Evolutionary conservation across 2,888 invertebrate species (phyloP).

Genomic region (Hirtodrosophila trivittata): DNA sequence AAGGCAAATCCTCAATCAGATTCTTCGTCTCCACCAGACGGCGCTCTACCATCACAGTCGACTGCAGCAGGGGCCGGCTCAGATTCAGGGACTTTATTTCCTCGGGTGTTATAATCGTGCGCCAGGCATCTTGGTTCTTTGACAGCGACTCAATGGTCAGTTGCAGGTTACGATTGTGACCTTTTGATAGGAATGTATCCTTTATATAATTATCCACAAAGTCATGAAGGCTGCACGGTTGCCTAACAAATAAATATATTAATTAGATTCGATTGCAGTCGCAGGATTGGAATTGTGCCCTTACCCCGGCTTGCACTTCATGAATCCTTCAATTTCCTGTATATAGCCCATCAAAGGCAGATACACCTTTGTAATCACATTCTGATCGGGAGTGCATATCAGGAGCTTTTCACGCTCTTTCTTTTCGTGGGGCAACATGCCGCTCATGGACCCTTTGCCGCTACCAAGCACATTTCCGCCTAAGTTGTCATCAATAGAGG

Average conservation of each 20-base stretch:
- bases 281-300: conserved; percentile 27
- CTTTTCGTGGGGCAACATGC: conserved; percentile 67
- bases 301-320: conserved; percentile 86
- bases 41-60: conserved; percentile 89
- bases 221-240: conserved; percentile 90
- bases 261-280: not conserved
- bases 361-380: conserved; percentile 91
- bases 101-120: conserved; percentile 89
- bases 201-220: conserved; percentile 95
- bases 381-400: conserved; percentile 91
- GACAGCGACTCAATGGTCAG: conserved; percentile 88
- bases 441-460: conserved; percentile 66
- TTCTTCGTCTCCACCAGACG: conserved; percentile 86
- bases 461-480: conserved; percentile 58
- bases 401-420: conserved; percentile 86
- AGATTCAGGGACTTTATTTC: conserved; percentile 87
- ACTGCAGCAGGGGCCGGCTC: conserved; percentile 88
- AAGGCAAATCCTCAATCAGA: conserved; percentile 89
- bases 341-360: conserved; percentile 93
- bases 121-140: conserved; percentile 91
- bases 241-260: conserved; percentile 79
- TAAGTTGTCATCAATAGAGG: conserved; percentile 82
- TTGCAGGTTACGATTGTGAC: conserved; percentile 86
- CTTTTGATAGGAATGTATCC: conserved; percentile 92
- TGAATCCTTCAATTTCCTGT: conserved; percentile 90